Base-by-base conservation (phyloP, 1,140 invertebrate genomes). In the Nephila pilipes region DNA sequence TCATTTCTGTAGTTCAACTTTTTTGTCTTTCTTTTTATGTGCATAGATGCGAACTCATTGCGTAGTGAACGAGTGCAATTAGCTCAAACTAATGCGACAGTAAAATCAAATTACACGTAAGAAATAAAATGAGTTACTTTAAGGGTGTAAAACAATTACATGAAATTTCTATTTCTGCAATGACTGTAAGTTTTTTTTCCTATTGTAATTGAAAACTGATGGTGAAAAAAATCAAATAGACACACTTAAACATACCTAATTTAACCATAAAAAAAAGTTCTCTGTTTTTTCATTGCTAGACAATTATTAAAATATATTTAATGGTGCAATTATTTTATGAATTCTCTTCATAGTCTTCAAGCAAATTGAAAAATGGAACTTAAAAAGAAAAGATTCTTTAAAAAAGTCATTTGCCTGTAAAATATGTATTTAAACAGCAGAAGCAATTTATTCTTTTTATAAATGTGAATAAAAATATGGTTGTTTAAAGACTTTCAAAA, bases 31-130 rank as follows among this genome's bases (percentile, higher is more conserved):
- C 20, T 87, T 87, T 87, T 87, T 32, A 22, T 22, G 38, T 1
- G 25, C 54, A 83, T 55, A 83, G 55, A 25, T n/a, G 54, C 46
- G n/a, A 83, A 83, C n/a, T 55, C 6, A 38, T 14, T n/a, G 16
- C 36, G 18, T 81, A 87, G 10, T 60, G 85, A 87, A 87, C 63
- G 85, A 32, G 57, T 12, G 85, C 85, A 87, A 87, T 87, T 87
- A 87, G 25, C 57, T 83, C 46, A 20, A 29, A 87, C 5, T 54
- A 36, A 54, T 60, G 46, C 58, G 57, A 60, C 32, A 25, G 46
- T 12, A 29, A 60, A 87, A 87, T 87, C 85, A 87, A 87, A 87
- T 87, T 87, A 87, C 46, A 60, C 55, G 8, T 58, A 87, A 36
- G 57, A 87, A 87, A 87, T 87, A 60, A 58, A 87, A 63, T 63